These are phyloP conservation scores for Lithophane ornitopus DNA, from an alignment of 2,888 invertebrate genomes.

Conservation along the genomic window DNA sequence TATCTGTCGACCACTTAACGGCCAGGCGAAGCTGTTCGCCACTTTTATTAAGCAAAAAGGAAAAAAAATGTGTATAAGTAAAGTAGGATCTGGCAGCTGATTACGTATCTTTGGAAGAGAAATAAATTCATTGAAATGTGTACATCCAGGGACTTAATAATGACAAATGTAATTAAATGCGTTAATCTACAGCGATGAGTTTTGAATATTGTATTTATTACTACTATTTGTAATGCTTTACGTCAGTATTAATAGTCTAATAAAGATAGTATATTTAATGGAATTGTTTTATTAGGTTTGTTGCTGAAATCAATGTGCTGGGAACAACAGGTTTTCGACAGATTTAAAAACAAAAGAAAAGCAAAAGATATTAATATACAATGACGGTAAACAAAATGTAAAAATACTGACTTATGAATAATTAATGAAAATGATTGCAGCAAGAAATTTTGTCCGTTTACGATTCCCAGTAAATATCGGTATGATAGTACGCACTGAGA, in stretches of 20 bases:
- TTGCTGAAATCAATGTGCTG: background rate
- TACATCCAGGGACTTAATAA: conserved; percentile 65
- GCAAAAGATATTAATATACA: conserved; percentile 1
- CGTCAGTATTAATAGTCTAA: background rate
- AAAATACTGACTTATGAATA: conserved; percentile 34
- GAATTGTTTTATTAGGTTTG: background rate
- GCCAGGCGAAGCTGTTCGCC: conserved; percentile 36
- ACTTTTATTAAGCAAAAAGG: conserved; percentile 51
- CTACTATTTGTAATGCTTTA: background rate
- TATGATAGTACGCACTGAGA: background rate
- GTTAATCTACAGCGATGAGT: conserved; percentile 4
- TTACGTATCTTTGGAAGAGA: conserved; percentile 64
- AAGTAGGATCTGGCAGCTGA: conserved; percentile 65
- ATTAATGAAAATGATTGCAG: conserved; percentile 15
- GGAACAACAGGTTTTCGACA: background rate
- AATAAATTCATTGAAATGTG: conserved; percentile 71
- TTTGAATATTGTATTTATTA: conserved; percentile 16
- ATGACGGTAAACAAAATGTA: background rate
- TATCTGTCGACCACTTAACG: conserved; percentile 65
- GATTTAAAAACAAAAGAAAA: conserved; percentile 17
- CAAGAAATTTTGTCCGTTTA: conserved; percentile 8
- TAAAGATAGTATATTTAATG: background rate
- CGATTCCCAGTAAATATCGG: conserved; percentile 22
- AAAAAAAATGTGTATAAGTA: conserved; percentile 37
- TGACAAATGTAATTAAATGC: conserved; percentile 70